Evolutionary conservation across 2,888 invertebrate genomes (phyloP).

Genomic region (Drosophila bunnanda): DNA sequence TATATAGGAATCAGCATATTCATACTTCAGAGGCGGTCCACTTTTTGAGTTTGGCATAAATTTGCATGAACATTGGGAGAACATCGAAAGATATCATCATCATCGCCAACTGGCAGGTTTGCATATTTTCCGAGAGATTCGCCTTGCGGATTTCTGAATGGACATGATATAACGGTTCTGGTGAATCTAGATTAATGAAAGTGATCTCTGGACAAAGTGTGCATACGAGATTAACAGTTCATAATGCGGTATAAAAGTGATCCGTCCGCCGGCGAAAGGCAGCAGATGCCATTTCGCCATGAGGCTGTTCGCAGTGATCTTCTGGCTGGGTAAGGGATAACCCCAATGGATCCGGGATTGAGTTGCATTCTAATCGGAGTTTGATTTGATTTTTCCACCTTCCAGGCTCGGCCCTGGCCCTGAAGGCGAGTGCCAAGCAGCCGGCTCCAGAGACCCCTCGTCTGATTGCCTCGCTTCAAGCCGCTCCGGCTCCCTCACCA

Average conservation of each 20-base stretch:
- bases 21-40: constrained; percentile 27
- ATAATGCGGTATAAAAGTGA: constrained; percentile 61
- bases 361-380: background rate
- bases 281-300: constrained; percentile 56
- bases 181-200: constrained; percentile 54
- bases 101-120: constrained; percentile 1
- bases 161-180: constrained; percentile 48
- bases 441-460: constrained; percentile 14
- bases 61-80: constrained; percentile 29
- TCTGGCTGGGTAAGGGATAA: constrained; percentile 56
- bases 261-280: constrained; percentile 37
- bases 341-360: background rate
- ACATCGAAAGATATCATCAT: constrained; percentile 14
- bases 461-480: constrained; percentile 20
- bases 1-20: constrained; percentile 11
- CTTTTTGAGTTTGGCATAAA: constrained; percentile 22
- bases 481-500: constrained; percentile 30
- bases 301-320: constrained; percentile 53
- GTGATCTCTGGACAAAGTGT: constrained; percentile 48
- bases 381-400: background rate
- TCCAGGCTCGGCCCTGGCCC: constrained; percentile 26
- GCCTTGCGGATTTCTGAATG: constrained; percentile 43
- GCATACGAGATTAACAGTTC: constrained; percentile 29
- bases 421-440: constrained; percentile 20
- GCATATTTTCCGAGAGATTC: constrained; percentile 40